A percentile compares a stretch with the other conserved stretches of the same genome.
Evolutionary conservation across 2,113 vertebrate species (phyloP).

Genomic region (Hepsetus odoe): DNA sequence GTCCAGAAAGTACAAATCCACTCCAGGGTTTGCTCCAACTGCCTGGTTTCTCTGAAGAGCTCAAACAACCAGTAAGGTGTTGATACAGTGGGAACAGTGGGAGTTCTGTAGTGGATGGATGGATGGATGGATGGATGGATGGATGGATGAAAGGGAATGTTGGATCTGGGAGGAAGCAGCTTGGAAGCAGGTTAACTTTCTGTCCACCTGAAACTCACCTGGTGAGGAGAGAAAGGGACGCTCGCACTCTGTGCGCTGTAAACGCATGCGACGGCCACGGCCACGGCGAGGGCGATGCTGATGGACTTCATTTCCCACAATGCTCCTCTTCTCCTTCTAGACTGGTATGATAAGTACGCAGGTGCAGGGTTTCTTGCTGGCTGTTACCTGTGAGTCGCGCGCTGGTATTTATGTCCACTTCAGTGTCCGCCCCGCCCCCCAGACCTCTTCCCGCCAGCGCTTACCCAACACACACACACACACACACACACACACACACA

Average conservation of each 20-base stretch:
- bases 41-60: no score
- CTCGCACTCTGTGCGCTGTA: slow-evolving; percentile 65
- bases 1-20: no score
- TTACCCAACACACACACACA: slow-evolving; percentile 70
- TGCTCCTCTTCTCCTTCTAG: neutral
- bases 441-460: slow-evolving; percentile 64
- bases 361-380: neutral
- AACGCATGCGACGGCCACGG: slow-evolving; percentile 71
- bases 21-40: no score
- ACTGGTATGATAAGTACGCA: neutral
- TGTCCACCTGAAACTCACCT: slow-evolving; percentile 61
- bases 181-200: no score
- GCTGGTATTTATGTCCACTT: slow-evolving; percentile 65
- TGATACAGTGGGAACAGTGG: no score
- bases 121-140: no score
- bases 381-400: slow-evolving; percentile 36
- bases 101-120: no score
- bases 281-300: slow-evolving; percentile 70
- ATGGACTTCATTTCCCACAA: slow-evolving; percentile 73
- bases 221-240: slow-evolving; percentile 60
- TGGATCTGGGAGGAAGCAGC: no score
- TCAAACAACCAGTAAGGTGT: no score
- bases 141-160: no score
- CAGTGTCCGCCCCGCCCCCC: slow-evolving; percentile 62
- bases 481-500: no score